These are phyloP conservation scores for Orthosia gracilis DNA, from an alignment of 2,888 invertebrate species.

Conservation along the genomic window DNA sequence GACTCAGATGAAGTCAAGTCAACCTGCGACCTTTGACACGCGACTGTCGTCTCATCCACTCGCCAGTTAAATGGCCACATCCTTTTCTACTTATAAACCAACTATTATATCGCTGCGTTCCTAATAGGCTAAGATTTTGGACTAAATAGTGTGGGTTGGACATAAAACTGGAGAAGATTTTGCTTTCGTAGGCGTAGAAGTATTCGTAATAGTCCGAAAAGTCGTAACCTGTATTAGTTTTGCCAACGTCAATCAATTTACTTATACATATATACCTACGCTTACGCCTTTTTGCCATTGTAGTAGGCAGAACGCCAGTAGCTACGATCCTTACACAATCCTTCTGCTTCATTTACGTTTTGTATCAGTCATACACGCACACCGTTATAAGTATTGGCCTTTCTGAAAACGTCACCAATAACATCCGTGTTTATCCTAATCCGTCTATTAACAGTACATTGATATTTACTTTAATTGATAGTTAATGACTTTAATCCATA, in stretches of 20 bases:
- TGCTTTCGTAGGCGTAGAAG: constrained; percentile 7
- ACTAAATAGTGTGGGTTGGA: constrained; percentile 39
- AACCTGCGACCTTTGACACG: constrained; percentile 78
- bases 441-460: background rate
- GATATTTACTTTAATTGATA: constrained; percentile 2
- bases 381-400: too few relatives aligned
- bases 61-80: constrained; percentile 78
- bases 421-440: too few relatives aligned
- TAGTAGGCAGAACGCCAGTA: too few relatives aligned
- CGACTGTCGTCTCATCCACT: constrained; percentile 68
- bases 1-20: constrained; percentile 65
- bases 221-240: background rate
- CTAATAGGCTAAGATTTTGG: constrained; percentile 58
- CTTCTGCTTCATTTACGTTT: too few relatives aligned
- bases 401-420: too few relatives aligned
- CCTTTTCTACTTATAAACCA: constrained; percentile 73
- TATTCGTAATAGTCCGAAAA: background rate
- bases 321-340: too few relatives aligned
- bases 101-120: constrained; percentile 53
- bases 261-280: background rate
- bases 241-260: background rate
- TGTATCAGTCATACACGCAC: too few relatives aligned
- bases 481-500: constrained; percentile 7
- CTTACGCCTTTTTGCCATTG: too few relatives aligned
- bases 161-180: constrained; percentile 6